phyloP scores from a whole-genome alignment of 1,140 invertebrate genomes.

The Brachystomella parvula region DNA sequence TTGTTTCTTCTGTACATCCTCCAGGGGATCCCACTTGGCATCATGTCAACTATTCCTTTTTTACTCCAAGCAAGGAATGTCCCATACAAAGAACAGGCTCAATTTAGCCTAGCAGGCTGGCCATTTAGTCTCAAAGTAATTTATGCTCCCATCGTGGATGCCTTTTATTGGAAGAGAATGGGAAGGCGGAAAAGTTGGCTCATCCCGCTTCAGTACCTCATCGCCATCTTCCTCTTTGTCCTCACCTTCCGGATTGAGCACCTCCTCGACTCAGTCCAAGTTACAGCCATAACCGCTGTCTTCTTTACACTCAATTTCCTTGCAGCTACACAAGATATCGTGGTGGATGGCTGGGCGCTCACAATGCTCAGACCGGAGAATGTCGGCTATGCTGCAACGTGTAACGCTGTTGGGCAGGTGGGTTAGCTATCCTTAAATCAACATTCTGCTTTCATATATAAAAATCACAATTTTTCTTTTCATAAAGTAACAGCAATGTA shows the following conservation, averaged over 20 bases:
- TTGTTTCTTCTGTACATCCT: conserved; percentile 84
- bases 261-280: conserved; percentile 44
- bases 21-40: conserved; percentile 91
- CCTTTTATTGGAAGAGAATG: conserved; percentile 47
- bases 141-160: conserved; percentile 57
- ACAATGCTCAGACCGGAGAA: conserved; percentile 55
- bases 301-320: conserved; percentile 54
- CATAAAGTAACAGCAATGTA: no score
- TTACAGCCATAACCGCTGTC: conserved; percentile 47
- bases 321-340: conserved; percentile 57
- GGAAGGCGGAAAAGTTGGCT: conserved; percentile 56
- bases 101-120: conserved; percentile 44
- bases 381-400: conserved; percentile 57
- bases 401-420: conserved; percentile 55
- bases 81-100: conserved; percentile 70
- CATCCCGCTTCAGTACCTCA: conserved; percentile 54
- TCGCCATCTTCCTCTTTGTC: conserved; percentile 48
- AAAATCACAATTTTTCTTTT: no score
- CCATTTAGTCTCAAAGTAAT: conserved; percentile 55
- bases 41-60: conserved; percentile 89
- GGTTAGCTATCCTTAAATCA: no score
- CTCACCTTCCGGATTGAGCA: conserved; percentile 42
- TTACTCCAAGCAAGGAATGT: conserved; percentile 81
- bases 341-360: conserved; percentile 58
- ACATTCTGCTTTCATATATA: no score